phyloP scores from a whole-genome alignment of 2,888 invertebrate genomes.

The Plutella xylostella region DNA sequence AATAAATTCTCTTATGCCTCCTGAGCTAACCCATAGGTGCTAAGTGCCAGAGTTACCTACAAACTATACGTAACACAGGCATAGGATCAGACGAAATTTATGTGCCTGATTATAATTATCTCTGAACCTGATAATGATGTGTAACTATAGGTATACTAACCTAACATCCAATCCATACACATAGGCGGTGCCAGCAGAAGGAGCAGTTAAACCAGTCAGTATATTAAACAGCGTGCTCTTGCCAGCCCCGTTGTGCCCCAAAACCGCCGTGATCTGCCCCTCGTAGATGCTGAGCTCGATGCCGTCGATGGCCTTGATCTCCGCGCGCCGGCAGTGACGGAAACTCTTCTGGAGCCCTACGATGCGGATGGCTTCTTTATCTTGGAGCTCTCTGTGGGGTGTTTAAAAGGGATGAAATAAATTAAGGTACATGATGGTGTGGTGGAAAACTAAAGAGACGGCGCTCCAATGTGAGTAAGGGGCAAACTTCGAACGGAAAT shows the following conservation, averaged over 20 bases:
- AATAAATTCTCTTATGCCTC: no score
- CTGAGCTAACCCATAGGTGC: no score
- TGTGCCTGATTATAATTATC: neutral
- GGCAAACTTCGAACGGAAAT: no score
- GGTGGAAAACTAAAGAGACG: no score
- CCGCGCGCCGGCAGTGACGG: conserved; percentile 75
- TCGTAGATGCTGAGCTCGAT: conserved; percentile 87
- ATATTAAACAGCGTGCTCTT: conserved; percentile 90
- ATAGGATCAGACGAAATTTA: no score
- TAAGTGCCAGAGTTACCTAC: no score
- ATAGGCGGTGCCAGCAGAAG: conserved; percentile 78
- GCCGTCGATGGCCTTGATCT: conserved; percentile 80
- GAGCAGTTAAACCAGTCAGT: conserved; percentile 82
- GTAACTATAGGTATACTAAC: conserved; percentile 17
- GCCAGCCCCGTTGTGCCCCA: conserved; percentile 90
- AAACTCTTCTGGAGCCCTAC: conserved; percentile 80
- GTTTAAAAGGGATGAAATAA: no score
- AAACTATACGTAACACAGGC: no score
- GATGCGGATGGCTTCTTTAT: conserved; percentile 80
- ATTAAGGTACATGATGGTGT: no score
- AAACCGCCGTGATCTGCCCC: conserved; percentile 85
- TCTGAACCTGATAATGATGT: neutral
- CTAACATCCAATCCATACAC: conserved; percentile 82
- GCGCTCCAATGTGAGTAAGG: no score
- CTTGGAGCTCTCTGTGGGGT: conserved; percentile 71